Evolutionary conservation across 2,888 invertebrate species (phyloP).

Genomic region (Xanthorhoe spadicearia): DNA sequence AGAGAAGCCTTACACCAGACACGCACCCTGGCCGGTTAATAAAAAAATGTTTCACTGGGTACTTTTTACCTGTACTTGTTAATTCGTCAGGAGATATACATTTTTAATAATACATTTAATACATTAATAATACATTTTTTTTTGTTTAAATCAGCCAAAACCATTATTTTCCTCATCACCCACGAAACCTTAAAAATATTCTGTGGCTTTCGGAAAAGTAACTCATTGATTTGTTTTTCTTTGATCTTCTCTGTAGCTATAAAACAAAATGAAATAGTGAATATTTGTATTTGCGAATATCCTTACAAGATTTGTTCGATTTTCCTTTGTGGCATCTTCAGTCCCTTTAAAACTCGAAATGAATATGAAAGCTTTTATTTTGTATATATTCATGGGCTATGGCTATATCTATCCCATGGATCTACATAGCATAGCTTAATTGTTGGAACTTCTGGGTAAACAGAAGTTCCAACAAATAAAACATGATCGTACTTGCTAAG

Average conservation of each 20-base stretch:
- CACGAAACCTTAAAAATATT: not conserved
- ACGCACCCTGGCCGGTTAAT: no score
- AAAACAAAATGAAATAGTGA: not conserved
- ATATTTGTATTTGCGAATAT: not conserved
- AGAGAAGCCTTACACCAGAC: no score
- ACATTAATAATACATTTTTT: no score
- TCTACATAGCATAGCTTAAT: no score
- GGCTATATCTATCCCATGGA: not conserved
- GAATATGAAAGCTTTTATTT: not conserved
- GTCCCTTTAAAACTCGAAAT: not conserved
- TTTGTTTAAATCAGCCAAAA: no score
- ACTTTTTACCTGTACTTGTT: no score
- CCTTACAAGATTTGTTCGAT: not conserved
- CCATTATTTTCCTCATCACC: no score
- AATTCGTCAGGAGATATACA: no score
- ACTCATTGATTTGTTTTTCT: not conserved
- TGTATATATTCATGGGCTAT: not conserved
- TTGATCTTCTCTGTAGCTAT: not conserved
- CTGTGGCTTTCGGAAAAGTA: not conserved
- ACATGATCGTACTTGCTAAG: conserved; percentile 6
- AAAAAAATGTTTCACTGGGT: no score
- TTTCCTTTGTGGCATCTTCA: not conserved
- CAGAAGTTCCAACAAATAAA: conserved; percentile 8
- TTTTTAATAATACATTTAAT: no score
- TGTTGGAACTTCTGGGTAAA: no score